Evolutionary conservation across 2,113 vertebrate species (phyloP), one percentile per base, ranked within the genome.

Genomic region (Heliornis fulica): DNA sequence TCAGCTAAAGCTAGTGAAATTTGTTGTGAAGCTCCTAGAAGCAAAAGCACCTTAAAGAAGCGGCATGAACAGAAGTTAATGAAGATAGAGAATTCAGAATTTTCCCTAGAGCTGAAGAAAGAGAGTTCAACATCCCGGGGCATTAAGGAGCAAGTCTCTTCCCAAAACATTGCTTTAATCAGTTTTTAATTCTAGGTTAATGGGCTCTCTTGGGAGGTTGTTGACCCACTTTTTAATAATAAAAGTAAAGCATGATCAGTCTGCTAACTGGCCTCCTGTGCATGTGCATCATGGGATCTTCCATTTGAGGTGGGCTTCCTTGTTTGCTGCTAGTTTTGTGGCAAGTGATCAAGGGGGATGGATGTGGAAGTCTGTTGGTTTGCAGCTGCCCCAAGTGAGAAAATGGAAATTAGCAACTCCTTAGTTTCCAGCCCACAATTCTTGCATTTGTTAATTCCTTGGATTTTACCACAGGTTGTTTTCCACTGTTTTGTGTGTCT

Each of bases 191-290:
- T 93, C 76, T 94, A 63, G 69, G 79, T 91, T 97, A 91, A 94
- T 68, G 74, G 70, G 50, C 18, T 95, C 91, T 90, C 90, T 59
- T 80, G 94, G 78, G 96, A 96, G 48, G 65, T 97, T 81, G 84
- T 87, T 97, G 96, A 77, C 96, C 54, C 97, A n/a, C 59, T 91
- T 94, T 93, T 68, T 11, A 13, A 85, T 92, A 89, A 72, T 69
- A 68, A 96, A 46, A 53, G 38, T 70, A 15, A 59, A 70, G 83
- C 74, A 81, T 70, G 83, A 91, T 19, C 72, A 64, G 82, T 81
- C 79, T 90, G 59, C 92, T 90, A 91, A 54, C 59, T 28, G 79
- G 64, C 54, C 96, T 97, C 85, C 85, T 95, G 53, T 89, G 61
- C 65, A 21, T 59, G 56, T 88, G 45, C 84, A 87, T 93, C 56